A percentile compares a stretch with the other conserved stretches of the same genome.
Conservation (phyloP, 2,113 vertebrate genomes). For the Tragulus kanchil region DNA sequence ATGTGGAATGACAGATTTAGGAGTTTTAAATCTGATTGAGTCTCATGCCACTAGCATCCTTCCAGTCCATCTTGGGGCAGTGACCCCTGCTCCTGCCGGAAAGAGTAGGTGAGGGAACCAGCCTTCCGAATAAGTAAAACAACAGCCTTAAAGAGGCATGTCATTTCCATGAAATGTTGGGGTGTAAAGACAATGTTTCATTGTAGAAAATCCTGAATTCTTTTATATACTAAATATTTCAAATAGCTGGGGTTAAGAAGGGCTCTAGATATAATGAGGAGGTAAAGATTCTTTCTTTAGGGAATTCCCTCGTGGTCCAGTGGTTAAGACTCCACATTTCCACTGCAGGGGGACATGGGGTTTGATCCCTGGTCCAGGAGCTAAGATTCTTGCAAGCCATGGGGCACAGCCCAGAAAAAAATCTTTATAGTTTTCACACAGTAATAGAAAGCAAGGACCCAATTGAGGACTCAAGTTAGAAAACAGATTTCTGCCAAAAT, state of each 20-base stretch:
- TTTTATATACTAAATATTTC: conserved; percentile 2
- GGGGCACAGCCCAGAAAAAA: background rate
- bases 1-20: background rate
- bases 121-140: background rate
- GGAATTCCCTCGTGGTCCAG: background rate
- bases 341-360: background rate
- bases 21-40: background rate
- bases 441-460: background rate
- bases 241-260: background rate
- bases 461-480: background rate
- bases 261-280: background rate
- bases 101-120: background rate
- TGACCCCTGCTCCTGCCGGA: background rate
- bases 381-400: background rate
- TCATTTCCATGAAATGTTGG: background rate
- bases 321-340: background rate
- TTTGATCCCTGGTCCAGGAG: background rate
- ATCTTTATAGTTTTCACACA: background rate
- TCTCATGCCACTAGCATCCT: background rate
- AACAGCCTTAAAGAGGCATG: background rate
- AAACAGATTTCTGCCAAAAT: background rate
- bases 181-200: background rate
- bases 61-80: background rate
- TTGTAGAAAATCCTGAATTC: background rate
- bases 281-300: background rate